Conservation (phyloP, 1,140 invertebrate genomes). For the Lysiphlebus fabarum region DNA sequence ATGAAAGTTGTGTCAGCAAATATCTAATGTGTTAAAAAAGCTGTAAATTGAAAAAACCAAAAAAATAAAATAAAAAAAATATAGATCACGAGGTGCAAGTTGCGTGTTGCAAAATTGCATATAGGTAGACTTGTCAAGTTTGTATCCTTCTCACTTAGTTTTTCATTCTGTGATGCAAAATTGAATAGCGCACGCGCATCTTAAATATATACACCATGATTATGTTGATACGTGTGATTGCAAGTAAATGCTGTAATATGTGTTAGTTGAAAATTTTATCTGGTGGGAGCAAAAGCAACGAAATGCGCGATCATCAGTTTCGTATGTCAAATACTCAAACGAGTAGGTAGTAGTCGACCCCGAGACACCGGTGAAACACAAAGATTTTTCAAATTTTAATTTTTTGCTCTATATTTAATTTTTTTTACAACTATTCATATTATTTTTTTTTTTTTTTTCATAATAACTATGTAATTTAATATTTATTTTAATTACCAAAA, state of each 20-base stretch:
- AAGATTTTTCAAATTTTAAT: neutral
- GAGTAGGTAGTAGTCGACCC: constrained; percentile 15
- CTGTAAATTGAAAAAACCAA: too few species aligned
- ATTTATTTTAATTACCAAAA: too few species aligned
- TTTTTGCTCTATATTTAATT: constrained; percentile 7
- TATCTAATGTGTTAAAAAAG: too few species aligned
- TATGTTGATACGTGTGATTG: too few species aligned
- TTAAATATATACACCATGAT: neutral
- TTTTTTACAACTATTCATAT: neutral
- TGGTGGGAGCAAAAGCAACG: constrained; percentile 17
- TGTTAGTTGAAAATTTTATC: too few species aligned
- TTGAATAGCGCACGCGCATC: constrained; percentile 17
- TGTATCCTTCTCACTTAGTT: neutral
- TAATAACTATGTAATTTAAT: neutral
- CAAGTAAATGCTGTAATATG: too few species aligned
- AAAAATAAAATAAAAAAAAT: too few species aligned
- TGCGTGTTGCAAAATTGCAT: too few species aligned
- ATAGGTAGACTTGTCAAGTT: too few species aligned
- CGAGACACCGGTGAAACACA: constrained; percentile 7
- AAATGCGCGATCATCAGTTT: constrained; percentile 20
- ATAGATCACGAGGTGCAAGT: too few species aligned
- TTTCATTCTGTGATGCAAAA: neutral
- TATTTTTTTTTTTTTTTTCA: neutral
- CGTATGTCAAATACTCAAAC: constrained; percentile 24
- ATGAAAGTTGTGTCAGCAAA: too few species aligned